phyloP scores from a whole-genome alignment of 2,113 vertebrate species.

The Cephalopterus ornatus region DNA sequence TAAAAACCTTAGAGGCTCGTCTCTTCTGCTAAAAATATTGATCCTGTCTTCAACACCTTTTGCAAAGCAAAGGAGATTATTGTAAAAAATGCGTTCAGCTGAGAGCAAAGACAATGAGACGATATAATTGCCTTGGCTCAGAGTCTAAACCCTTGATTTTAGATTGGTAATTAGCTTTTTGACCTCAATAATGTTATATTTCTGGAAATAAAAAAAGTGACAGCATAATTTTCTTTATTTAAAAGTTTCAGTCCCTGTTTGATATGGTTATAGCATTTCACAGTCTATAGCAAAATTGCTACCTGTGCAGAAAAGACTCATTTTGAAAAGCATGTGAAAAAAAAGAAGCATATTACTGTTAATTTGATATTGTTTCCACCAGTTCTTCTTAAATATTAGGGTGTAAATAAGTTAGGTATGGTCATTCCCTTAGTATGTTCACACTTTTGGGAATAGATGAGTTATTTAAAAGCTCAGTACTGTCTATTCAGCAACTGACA shows the following conservation, averaged over 20 bases:
- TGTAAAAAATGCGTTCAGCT: background rate
- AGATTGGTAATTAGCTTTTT: background rate
- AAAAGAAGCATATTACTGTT: background rate
- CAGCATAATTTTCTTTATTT: background rate
- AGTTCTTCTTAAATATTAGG: background rate
- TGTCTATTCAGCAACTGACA: background rate
- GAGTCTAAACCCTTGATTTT: background rate
- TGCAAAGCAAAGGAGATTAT: background rate
- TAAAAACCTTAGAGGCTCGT: background rate
- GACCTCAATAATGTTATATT: background rate
- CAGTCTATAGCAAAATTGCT: background rate
- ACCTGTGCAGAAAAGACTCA: background rate
- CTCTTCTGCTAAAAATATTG: background rate
- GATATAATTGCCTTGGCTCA: background rate
- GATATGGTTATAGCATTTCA: background rate
- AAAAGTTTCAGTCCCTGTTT: background rate
- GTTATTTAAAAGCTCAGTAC: background rate
- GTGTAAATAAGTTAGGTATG: background rate
- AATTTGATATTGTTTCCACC: background rate
- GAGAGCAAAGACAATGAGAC: background rate
- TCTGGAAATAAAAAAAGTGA: background rate
- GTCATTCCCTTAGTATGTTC: background rate
- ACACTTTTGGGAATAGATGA: background rate
- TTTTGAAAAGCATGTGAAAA: background rate
- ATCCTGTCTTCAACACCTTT: background rate